These are phyloP conservation scores for Onychostruthus taczanowskii DNA, from an alignment of 2,113 vertebrate species.

Conservation along the genomic window DNA sequence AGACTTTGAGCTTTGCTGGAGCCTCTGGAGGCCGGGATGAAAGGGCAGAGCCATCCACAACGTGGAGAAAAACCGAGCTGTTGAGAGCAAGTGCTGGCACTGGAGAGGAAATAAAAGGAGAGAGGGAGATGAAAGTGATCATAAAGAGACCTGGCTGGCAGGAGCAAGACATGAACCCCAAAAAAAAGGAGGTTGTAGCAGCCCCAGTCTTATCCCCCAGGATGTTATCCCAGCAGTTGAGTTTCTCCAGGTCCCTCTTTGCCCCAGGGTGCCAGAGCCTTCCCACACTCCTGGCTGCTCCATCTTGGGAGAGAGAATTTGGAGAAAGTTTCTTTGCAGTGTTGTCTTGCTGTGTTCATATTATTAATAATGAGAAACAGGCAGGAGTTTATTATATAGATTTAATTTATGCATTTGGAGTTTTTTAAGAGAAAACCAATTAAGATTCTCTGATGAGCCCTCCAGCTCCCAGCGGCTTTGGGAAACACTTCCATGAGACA, in stretches of 20 bases:
- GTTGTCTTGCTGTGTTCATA: not conserved
- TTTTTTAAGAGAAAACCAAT: conserved; percentile 41
- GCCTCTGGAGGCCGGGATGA: not conserved
- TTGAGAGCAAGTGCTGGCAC: not conserved
- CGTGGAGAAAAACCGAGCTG: not conserved
- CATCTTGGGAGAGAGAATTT: not conserved
- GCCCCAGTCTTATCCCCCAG: fast-evolving
- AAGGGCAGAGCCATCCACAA: not conserved
- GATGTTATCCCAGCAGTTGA: not conserved
- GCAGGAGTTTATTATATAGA: not conserved
- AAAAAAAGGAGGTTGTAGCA: not conserved
- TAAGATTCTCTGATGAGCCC: conserved; percentile 58
- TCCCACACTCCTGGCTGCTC: not conserved
- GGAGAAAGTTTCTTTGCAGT: not conserved
- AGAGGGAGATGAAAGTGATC: not conserved
- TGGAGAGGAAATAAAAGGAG: not conserved
- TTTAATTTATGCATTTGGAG: conserved; percentile 35
- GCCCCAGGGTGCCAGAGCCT: fast-evolving
- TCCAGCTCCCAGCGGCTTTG: not conserved
- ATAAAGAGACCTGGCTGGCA: not conserved
- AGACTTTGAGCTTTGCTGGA: not conserved
- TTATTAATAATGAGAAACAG: not conserved
- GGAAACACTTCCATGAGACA: not conserved
- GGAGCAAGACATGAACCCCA: not conserved
- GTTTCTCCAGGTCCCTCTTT: not conserved